Percentiles rank a stretch among this genome's conserved stretches.
phyloP scores from a whole-genome alignment of 2,888 invertebrate genomes.

The Volucella zonaria region DNA sequence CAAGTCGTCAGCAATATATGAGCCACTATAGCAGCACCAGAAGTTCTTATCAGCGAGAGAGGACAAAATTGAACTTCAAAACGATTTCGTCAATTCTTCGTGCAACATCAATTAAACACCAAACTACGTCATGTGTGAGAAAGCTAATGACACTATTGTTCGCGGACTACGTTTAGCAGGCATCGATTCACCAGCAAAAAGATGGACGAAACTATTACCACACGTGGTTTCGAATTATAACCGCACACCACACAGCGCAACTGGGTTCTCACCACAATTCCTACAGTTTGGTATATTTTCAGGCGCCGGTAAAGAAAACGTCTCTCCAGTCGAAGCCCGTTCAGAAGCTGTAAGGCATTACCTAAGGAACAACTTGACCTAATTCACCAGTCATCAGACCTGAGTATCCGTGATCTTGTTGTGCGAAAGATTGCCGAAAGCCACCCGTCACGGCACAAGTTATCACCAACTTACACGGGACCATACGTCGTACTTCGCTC shows the following conservation, averaged over 20 bases:
- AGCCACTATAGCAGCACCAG: neutral
- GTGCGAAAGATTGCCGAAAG: conserved; percentile 10
- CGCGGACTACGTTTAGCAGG: conserved; percentile 2
- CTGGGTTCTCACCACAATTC: too few relatives aligned
- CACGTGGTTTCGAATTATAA: neutral
- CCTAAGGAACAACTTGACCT: conserved; percentile 9
- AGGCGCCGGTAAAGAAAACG: neutral
- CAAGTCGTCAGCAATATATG: conserved; percentile 11
- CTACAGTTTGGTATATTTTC: too few relatives aligned
- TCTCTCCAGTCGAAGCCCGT: neutral
- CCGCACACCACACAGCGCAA: neutral
- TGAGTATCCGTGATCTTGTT: neutral
- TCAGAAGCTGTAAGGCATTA: neutral
- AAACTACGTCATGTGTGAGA: neutral
- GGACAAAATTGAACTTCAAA: neutral
- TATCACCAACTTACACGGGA: conserved; percentile 10
- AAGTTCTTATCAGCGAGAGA: conserved; percentile 6
- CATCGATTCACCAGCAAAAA: too few relatives aligned
- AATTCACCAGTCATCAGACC: neutral
- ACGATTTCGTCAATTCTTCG: neutral
- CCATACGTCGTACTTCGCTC: neutral
- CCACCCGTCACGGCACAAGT: conserved; percentile 16
- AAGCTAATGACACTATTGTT: conserved; percentile 1
- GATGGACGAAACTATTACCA: too few relatives aligned
- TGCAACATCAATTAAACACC: neutral